Base-by-base conservation (phyloP, 2,797 vertebrate species). In the Poeciliopsis paucimaculata region DNA sequence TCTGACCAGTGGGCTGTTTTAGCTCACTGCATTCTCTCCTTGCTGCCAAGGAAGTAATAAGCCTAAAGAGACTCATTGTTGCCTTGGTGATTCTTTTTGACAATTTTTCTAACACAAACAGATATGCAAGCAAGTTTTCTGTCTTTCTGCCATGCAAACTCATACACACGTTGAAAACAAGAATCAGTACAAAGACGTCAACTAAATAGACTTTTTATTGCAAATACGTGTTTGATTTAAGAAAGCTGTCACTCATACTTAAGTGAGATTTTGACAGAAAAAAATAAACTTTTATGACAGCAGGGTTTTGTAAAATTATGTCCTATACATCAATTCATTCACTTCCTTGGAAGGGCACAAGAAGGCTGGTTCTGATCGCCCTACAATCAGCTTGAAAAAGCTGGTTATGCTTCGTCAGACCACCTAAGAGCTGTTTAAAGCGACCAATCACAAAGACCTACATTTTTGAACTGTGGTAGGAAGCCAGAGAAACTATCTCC, bases 91-190 rank as follows among this genome's bases (percentile, higher is more conserved):
- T 20, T 49, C 18, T 49, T 49, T 49, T 49, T 49, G 47, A 49
- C 49, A 26, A 26, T 26, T 26, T 53, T 53, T 53, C 49, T 26
- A 9, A 51, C 20, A 51, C 20, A 15, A 72, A 81, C 45, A 62
- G 39, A 68, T 60, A 80, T 77, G 73, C 75, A 15, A 77, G 78
- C 46, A 57, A 62, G 55, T 51, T n/a, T 28, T 74, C 49, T 64
- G 51, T 66, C 10, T 75, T 70, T 77, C 77, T 79, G 46, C 57
- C 82, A 73, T 55, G 77, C 75, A 86, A 72, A 64, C 28, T 49
- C 28, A 72, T 18, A 57, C 34, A 15, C 7, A 47, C 20, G n/a
- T 31, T 39, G 15, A 51, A 53, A 77, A 57, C 47, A 77, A 9
- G 18, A 68, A 47, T 39, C 43, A 9, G 51, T 41, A 12, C 16